Conservation (phyloP, 2,797 vertebrate species). For the Caiman crocodilus region DNA sequence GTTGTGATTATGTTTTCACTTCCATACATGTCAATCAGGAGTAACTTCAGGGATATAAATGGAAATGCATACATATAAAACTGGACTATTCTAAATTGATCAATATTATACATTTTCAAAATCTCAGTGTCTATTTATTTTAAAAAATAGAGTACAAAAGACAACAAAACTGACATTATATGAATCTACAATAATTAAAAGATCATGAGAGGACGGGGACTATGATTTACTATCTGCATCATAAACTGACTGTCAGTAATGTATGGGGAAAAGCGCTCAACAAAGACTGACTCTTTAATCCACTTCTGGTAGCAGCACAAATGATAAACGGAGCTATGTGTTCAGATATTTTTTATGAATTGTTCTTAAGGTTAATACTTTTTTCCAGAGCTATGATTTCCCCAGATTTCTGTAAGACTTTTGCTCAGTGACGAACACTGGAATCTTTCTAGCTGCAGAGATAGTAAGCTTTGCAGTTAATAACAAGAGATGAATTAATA, state of each 20-base stretch:
- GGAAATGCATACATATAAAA: not conserved
- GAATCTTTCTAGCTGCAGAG: not conserved
- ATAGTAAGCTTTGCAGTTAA: conserved; percentile 29
- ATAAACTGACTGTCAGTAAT: not conserved
- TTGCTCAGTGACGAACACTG: not conserved
- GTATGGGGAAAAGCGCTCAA: not conserved
- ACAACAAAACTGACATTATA: not conserved
- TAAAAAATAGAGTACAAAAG: not conserved
- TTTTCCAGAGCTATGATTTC: not conserved
- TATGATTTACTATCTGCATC: not conserved
- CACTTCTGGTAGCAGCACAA: not conserved
- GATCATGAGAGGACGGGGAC: not conserved
- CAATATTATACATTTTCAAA: not conserved
- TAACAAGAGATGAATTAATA: conserved; percentile 39
- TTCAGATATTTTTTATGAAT: not conserved
- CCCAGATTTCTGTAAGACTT: conserved; percentile 31
- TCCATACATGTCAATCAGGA: not conserved
- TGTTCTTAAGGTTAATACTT: not conserved
- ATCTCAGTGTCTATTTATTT: not conserved
- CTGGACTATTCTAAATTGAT: not conserved
- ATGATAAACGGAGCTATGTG: not conserved
- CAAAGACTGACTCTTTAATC: not conserved
- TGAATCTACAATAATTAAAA: not conserved
- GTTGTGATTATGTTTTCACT: not conserved
- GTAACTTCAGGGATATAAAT: not conserved